Conservation (phyloP, 2,797 vertebrate species). For the Anas bernieri region DNA sequence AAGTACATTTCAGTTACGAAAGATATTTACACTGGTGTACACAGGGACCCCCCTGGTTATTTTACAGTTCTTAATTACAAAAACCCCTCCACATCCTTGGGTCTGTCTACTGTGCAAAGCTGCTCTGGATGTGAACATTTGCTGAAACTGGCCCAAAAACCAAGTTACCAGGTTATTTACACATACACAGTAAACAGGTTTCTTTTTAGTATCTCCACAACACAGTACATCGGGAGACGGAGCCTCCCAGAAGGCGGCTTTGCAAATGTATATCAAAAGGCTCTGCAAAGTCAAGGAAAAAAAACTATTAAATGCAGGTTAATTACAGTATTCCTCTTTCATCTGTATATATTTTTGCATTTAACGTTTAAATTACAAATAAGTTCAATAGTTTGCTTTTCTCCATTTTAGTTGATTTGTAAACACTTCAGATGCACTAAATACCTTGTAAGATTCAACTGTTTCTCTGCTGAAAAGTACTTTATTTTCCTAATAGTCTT, state of each 20-base stretch:
- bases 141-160: slow-evolving; percentile 72
- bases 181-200: slow-evolving; percentile 76
- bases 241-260: slow-evolving; percentile 71
- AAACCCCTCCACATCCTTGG: slow-evolving; percentile 68
- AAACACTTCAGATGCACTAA: slow-evolving; percentile 81
- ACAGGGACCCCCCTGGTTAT: slow-evolving; percentile 85
- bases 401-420: slow-evolving; percentile 77
- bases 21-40: slow-evolving; percentile 90
- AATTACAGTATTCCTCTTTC: slow-evolving; percentile 80
- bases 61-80: slow-evolving; percentile 87
- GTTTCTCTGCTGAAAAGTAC: slow-evolving; percentile 74
- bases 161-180: slow-evolving; percentile 75
- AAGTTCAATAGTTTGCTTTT: slow-evolving; percentile 73
- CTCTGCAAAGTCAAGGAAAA: slow-evolving; percentile 79
- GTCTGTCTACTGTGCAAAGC: slow-evolving; percentile 74
- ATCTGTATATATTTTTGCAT: slow-evolving; percentile 74
- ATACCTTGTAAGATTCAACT: slow-evolving; percentile 73
- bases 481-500: slow-evolving; percentile 73
- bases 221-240: slow-evolving; percentile 72
- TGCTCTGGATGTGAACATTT: slow-evolving; percentile 73
- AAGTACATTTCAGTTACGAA: slow-evolving; percentile 93
- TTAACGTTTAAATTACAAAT: slow-evolving; percentile 77
- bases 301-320: slow-evolving; percentile 74
- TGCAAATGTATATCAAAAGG: slow-evolving; percentile 75
- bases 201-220: slow-evolving; percentile 77